Evolutionary conservation across 2,797 vertebrate species (phyloP), one percentile per base, ranked within the genome.

Genomic region (Semaprochilodus insignis): DNA sequence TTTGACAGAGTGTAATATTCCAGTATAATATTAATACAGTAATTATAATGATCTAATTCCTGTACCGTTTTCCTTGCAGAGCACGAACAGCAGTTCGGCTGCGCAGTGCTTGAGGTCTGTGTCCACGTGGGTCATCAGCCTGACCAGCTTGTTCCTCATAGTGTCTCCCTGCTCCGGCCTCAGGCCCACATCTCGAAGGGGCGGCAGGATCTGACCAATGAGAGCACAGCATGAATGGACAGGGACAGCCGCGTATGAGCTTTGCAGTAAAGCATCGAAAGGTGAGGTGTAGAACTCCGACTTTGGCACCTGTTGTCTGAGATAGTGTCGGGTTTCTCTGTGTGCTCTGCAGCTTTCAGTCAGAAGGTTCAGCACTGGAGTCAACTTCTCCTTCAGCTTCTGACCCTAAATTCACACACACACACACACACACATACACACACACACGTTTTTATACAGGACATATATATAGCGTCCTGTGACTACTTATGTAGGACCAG

Each of bases 121-220:
- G 86, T 96, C 94, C 84, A 96, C 87, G 70, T 96, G 93, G 66
- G 95, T 96, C 95, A 96, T 96, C 79, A 96, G 93, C 1, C 95
- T 92, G 67, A 96, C 92, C 71, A 96, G 91, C 16, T 93, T 94
- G 48, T 90, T 94, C 85, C 93, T 95, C 81, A 96, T 78, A 0
- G 94, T 93, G 79, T 87, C 86, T 4, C 95, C 95, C 57, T 96
- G 94, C 86, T 96, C 96, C 0, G 95, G 96, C n/a, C 93, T 89
- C 15, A 92, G 91, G 1, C 88, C 92, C 4, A 93, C 92, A 0
- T 96, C 95, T 72, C 91, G 91, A 87, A 96, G 91, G 11, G 95
- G 95, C 21, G 96, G 95, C 59, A 96, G 90, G 67, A 93, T 89
- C 92, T 93, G 71, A 13, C 59, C 51, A 60, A 67, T 81, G 25